phyloP scores from a whole-genome alignment of 2,888 invertebrate species.

The Drosophila rubida region DNA sequence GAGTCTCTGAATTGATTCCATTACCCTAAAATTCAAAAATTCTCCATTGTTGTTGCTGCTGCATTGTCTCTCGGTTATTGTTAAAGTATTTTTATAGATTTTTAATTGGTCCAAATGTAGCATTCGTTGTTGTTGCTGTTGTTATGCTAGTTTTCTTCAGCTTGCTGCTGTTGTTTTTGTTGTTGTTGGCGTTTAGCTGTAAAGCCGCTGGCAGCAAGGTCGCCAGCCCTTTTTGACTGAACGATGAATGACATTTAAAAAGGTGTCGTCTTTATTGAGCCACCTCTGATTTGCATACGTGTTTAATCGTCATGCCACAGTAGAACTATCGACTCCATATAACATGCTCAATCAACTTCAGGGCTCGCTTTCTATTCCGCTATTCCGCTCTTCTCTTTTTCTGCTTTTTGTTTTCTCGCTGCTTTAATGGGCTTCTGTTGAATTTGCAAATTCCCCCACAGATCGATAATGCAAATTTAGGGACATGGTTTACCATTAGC shows the following conservation, averaged over 20 bases:
- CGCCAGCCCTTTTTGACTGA: constrained; percentile 28
- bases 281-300: constrained; percentile 41
- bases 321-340: constrained; percentile 4
- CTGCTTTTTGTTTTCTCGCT: not conserved
- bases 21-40: constrained; percentile 49
- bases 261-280: constrained; percentile 22
- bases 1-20: constrained; percentile 27
- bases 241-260: constrained; percentile 16
- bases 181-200: not conserved
- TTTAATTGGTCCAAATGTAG: constrained; percentile 63
- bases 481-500: not conserved
- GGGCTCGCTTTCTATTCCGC: constrained; percentile 35
- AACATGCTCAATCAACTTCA: not conserved
- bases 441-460: constrained; percentile 15
- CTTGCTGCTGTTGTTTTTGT: constrained; percentile 3
- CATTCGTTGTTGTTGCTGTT: constrained; percentile 10
- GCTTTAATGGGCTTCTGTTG: constrained; percentile 39
- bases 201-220: constrained; percentile 36
- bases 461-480: constrained; percentile 12
- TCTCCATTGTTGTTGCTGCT: constrained; percentile 22
- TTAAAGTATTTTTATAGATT: constrained; percentile 57
- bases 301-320: not conserved
- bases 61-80: constrained; percentile 24
- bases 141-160: no score
- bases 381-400: not conserved